A percentile compares a stretch with the other conserved stretches of the same genome.
Conservation (phyloP, 2,113 vertebrate genomes). For the Physeter macrocephalus region DNA sequence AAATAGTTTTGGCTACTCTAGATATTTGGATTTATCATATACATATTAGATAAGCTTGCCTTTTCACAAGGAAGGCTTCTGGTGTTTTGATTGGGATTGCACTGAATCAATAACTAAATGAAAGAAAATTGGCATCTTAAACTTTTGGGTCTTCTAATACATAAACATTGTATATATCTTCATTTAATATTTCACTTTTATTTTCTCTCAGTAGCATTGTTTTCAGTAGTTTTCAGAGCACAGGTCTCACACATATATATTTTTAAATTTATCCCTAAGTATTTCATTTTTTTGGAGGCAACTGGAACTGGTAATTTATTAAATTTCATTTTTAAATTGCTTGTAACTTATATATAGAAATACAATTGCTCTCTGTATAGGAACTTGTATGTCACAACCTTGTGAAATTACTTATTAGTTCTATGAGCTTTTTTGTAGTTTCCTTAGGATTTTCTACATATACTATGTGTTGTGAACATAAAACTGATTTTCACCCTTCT, state of each 20-base stretch:
- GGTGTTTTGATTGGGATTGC: background rate
- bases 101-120: background rate
- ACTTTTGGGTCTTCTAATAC: background rate
- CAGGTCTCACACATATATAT: background rate
- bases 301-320: background rate
- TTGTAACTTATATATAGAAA: background rate
- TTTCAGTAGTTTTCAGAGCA: background rate
- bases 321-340: background rate
- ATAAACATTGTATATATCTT: background rate
- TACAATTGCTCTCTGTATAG: background rate
- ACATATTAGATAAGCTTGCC: background rate
- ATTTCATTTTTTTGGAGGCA: background rate
- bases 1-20: background rate
- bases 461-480: background rate
- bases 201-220: background rate
- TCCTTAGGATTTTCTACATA: background rate
- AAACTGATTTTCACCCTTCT: background rate
- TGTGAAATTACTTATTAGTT: background rate
- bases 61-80: background rate
- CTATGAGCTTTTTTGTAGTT: background rate
- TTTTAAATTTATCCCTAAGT: background rate
- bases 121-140: background rate
- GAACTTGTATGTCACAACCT: background rate
- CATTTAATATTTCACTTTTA: background rate
- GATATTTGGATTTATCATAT: background rate